Percentiles rank a stretch among this genome's conserved stretches.
Conservation (phyloP, 2,797 vertebrate species). For the Cichlasoma orientale region DNA sequence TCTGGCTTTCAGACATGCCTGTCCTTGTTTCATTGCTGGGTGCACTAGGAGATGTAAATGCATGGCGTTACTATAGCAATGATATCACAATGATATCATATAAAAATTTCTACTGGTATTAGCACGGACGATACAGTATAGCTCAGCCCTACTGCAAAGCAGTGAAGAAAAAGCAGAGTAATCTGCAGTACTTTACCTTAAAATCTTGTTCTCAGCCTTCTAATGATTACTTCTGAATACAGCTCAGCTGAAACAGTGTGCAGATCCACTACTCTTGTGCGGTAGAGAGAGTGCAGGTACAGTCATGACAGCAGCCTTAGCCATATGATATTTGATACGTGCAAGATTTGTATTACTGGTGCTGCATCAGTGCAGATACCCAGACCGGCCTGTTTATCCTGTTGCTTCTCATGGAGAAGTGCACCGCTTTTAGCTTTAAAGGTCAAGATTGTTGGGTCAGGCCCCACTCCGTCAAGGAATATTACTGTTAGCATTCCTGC, state of each 20-base stretch:
- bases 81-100: too few species aligned
- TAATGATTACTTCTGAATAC: background rate
- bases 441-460: constrained; percentile 63
- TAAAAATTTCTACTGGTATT: too few species aligned
- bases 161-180: fast-evolving
- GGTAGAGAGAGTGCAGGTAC: background rate
- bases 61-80: too few species aligned
- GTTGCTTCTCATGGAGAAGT: constrained; percentile 37
- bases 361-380: constrained; percentile 25
- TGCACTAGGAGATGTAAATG: too few species aligned
- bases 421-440: constrained; percentile 59
- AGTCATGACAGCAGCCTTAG: background rate
- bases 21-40: too few species aligned
- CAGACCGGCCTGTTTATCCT: constrained; percentile 30
- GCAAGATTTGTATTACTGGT: constrained; percentile 27
- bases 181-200: background rate
- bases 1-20: too few species aligned
- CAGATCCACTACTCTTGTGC: background rate
- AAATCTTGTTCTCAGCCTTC: background rate
- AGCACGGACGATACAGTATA: too few species aligned
- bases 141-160: background rate
- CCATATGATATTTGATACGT: constrained; percentile 35
- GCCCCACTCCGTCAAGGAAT: constrained; percentile 62
- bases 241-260: background rate
- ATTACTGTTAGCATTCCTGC: constrained; percentile 68